A percentile compares a stretch with the other conserved stretches of the same genome.
Evolutionary conservation across 2,888 invertebrate genomes (phyloP).

Genomic region (Dryococelus australis): DNA sequence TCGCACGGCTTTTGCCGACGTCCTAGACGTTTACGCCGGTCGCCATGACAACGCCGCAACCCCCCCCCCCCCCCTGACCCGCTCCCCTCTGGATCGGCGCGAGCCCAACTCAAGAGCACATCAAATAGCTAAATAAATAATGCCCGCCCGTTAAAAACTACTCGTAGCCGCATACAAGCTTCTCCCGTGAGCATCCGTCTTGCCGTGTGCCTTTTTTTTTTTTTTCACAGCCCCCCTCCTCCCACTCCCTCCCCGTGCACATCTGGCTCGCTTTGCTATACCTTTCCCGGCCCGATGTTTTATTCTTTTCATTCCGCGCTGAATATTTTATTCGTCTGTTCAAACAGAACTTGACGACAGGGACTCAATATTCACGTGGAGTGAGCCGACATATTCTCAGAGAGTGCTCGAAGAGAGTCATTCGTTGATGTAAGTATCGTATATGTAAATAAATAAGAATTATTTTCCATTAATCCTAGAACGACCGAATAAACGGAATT

Average conservation of each 20-base stretch:
- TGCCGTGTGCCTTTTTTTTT: neutral
- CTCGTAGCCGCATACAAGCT: slow-evolving; percentile 5
- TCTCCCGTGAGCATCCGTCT: neutral
- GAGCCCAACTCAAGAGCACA: neutral
- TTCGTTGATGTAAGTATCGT: too few species aligned
- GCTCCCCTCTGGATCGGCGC: too few species aligned
- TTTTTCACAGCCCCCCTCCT: neutral
- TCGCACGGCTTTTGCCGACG: neutral
- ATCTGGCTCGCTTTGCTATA: neutral
- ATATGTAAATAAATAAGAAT: too few species aligned
- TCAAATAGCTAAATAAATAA: slow-evolving; percentile 27
- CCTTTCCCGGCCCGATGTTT: slow-evolving; percentile 4
- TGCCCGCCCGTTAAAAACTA: slow-evolving; percentile 17
- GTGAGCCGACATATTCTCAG: too few species aligned
- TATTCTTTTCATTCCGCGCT: neutral
- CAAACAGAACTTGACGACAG: neutral
- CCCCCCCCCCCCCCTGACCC: too few species aligned
- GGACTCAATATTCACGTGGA: too few species aligned
- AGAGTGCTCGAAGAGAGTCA: too few species aligned
- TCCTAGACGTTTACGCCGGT: neutral
- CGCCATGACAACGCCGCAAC: neutral
- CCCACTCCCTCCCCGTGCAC: too few species aligned
- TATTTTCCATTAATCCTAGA: too few species aligned
- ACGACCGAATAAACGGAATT: too few species aligned
- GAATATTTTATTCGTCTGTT: slow-evolving; percentile 4